These are phyloP conservation scores for Augochlora pura DNA, from an alignment of 1,140 invertebrate species.

Conservation along the genomic window DNA sequence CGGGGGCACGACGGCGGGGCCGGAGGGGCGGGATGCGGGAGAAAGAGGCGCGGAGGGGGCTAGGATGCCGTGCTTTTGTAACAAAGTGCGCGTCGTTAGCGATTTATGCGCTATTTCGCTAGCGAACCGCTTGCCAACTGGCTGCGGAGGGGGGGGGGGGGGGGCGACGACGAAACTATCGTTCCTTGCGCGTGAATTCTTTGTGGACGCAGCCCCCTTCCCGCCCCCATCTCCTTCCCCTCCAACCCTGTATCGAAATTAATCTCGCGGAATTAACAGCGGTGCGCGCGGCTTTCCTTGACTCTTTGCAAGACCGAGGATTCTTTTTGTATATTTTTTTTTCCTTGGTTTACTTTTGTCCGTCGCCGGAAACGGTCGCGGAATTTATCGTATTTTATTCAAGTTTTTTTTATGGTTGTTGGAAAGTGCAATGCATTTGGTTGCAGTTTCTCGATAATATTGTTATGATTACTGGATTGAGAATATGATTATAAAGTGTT, in stretches of 20 bases:
- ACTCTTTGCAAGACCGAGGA: neutral
- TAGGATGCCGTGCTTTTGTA: constrained; percentile 54
- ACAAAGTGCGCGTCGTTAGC: constrained; percentile 68
- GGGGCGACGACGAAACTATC: constrained; percentile 19
- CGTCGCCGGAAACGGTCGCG: neutral
- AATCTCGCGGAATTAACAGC: constrained; percentile 23
- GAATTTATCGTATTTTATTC: too few relatives aligned
- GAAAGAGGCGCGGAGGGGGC: too few relatives aligned
- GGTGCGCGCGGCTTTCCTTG: neutral
- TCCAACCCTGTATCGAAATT: constrained; percentile 9
- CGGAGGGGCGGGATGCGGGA: neutral
- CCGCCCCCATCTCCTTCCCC: too few relatives aligned
- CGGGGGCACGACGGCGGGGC: constrained; percentile 39
- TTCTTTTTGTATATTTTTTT: neutral
- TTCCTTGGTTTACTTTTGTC: neutral
- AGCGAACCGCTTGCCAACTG: constrained; percentile 51
- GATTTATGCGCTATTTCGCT: constrained; percentile 72
- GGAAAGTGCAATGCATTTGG: too few relatives aligned
- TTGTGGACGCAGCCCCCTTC: neutral
- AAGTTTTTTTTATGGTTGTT: too few relatives aligned
- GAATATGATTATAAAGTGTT: too few relatives aligned
- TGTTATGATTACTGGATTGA: too few relatives aligned
- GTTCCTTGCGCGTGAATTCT: constrained; percentile 32
- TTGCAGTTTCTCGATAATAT: too few relatives aligned
- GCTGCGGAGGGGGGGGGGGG: constrained; percentile 13